Evolutionary conservation across 2,797 vertebrate species (phyloP).

Genomic region (Macropodus opercularis): DNA sequence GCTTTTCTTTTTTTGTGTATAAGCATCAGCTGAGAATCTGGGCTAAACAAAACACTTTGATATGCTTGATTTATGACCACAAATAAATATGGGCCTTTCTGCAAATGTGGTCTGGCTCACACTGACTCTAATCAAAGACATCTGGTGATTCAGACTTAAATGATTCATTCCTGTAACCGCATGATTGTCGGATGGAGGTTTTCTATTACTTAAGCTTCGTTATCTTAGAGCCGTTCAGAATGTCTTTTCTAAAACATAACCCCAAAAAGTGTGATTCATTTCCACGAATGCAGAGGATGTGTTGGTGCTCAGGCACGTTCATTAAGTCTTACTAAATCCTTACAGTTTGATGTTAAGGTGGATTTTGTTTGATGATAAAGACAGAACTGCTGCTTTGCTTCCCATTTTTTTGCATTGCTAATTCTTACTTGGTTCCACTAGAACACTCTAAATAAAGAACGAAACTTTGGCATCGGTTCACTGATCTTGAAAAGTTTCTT

Average conservation of each 20-base stretch:
- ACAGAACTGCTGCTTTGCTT: background rate
- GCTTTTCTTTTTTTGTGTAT: conserved; percentile 1
- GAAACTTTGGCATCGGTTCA: conserved; percentile 11
- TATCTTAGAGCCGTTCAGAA: conserved; percentile 10
- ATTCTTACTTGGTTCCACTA: conserved; percentile 10
- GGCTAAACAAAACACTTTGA: conserved; percentile 7
- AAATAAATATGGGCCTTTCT: conserved; percentile 6
- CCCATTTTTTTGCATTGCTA: background rate
- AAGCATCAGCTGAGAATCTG: background rate
- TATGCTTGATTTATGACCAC: conserved; percentile 26
- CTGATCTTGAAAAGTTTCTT: background rate
- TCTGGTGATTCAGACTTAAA: conserved; percentile 6
- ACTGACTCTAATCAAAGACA: conserved; percentile 9
- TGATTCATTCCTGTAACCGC: conserved; percentile 9
- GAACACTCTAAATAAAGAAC: conserved; percentile 23
- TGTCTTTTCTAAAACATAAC: conserved; percentile 18
- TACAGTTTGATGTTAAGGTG: conserved; percentile 18
- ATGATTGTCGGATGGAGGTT: conserved; percentile 19
- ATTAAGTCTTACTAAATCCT: conserved; percentile 15
- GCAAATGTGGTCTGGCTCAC: conserved; percentile 3
- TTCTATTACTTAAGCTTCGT: conserved; percentile 22
- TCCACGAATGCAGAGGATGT: conserved; percentile 3
- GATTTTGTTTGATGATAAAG: conserved; percentile 15
- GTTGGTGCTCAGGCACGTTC: conserved; percentile 18
- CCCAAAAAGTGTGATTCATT: conserved; percentile 40